Conservation (phyloP, 2,797 vertebrate species). For the Bradypodion ventrale region DNA sequence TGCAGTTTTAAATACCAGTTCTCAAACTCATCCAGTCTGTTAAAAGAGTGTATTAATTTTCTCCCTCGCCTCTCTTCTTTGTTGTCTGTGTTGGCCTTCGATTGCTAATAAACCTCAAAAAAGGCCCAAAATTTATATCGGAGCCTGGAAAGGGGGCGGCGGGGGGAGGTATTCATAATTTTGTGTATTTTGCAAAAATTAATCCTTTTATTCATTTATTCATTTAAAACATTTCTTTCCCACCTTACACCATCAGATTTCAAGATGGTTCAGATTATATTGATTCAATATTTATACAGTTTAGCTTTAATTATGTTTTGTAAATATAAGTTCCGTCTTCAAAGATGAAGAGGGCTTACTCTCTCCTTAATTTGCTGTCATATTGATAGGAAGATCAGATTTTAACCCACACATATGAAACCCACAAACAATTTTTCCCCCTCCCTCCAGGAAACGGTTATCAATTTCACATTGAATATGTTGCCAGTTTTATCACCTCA, state of each 20-base stretch:
- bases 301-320: too few species aligned
- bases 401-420: not conserved
- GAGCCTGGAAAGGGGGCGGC: too few species aligned
- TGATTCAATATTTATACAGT: too few species aligned
- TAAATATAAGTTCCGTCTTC: not conserved
- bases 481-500: not conserved
- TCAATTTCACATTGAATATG: not conserved
- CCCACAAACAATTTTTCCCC: not conserved
- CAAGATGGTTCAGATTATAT: too few species aligned
- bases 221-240: not conserved
- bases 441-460: not conserved
- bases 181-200: too few species aligned
- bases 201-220: not conserved
- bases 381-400: not conserved
- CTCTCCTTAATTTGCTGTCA: not conserved
- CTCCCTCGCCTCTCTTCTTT: not conserved
- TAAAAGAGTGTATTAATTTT: not conserved
- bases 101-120: conserved; percentile 15
- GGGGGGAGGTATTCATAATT: too few species aligned
- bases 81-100: not conserved
- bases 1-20: conserved; percentile 2
- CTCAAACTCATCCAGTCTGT: not conserved
- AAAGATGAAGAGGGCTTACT: not conserved
- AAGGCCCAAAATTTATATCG: not conserved
- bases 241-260: not conserved